Base-by-base conservation (phyloP, 2,113 vertebrate genomes). In the Cricetomys ansorgei region DNA sequence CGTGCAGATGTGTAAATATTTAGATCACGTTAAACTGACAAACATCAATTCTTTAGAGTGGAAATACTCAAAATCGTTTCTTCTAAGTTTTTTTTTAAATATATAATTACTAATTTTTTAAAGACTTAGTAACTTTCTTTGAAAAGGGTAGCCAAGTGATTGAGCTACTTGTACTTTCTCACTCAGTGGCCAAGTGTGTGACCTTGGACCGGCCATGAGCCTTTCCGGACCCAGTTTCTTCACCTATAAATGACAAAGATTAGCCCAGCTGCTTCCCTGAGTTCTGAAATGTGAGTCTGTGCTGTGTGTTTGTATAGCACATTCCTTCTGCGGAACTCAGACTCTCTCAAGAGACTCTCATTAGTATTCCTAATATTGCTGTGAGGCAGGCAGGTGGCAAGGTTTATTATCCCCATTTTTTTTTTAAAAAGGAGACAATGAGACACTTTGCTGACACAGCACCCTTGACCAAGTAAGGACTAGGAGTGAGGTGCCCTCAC, bases 391-490 rank as follows among this genome's bases (percentile, higher is more conserved):
- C 96, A 97, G 92, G 97, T 97, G 97, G 96, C 97, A 97, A 96
- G 93, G 97, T 97, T 97, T 98, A 97, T 97, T 97, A 97, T 96
- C 69, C 70, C 94, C 94, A 93, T 95, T 96, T 96, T 88, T 96
- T 96, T 88, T 91, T 89, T 23, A 40, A 80, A 86, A 95, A 97
- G 93, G 73, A 97, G 90, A 96, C 83, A 97, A 92, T 93, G 95
- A 98, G 97, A 98, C 97, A 97, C 55, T 97, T 94, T 94, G 96
- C 97, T 97, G 97, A 98, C 92, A 94, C 75, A 96, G 97, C 94
- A 73, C 48, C 93, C 95, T 98, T 97, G 97, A 96, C 97, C 97
- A 95, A 97, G 92, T 91, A 73, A 95, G 88, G 62, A 94, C 85
- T 91, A 75, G 86, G 95, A 94, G 94, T 96, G 95, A 88, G 96